Evolutionary conservation across 2,113 vertebrate species (phyloP).

Genomic region (Crocuta crocuta): DNA sequence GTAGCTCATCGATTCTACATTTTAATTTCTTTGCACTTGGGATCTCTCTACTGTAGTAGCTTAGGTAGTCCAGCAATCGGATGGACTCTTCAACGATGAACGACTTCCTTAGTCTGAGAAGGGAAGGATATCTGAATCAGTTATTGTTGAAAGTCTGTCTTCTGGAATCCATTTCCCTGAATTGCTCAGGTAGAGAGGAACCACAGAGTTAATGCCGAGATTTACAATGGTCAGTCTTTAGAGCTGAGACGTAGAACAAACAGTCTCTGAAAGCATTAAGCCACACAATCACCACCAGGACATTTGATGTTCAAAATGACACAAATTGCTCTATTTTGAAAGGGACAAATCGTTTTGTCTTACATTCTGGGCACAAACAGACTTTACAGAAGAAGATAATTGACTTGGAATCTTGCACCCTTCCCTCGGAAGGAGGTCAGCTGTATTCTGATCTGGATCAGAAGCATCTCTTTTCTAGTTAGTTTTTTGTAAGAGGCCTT

Average conservation of each 20-base stretch:
- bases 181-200: not conserved
- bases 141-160: not conserved
- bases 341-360: constrained; percentile 19
- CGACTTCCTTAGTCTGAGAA: not conserved
- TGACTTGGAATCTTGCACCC: not conserved
- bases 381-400: not conserved
- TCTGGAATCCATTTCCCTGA: not conserved
- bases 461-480: fast-evolving
- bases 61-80: not conserved
- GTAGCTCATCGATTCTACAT: not conserved
- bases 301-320: not conserved
- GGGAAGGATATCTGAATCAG: not conserved
- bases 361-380: not conserved
- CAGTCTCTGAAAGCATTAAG: not conserved
- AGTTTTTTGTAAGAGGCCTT: not conserved
- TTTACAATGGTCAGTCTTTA: not conserved
- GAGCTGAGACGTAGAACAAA: not conserved
- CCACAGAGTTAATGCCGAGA: not conserved
- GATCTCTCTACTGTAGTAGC: not conserved
- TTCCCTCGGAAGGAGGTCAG: not conserved
- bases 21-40: not conserved
- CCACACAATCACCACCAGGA: fast-evolving
- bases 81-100: not conserved
- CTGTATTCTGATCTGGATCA: not conserved
- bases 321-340: not conserved